A percentile compares a stretch with the other conserved stretches of the same genome.
Evolutionary conservation across 1,140 invertebrate species (phyloP).

Genomic region (Lucilia sericata): DNA sequence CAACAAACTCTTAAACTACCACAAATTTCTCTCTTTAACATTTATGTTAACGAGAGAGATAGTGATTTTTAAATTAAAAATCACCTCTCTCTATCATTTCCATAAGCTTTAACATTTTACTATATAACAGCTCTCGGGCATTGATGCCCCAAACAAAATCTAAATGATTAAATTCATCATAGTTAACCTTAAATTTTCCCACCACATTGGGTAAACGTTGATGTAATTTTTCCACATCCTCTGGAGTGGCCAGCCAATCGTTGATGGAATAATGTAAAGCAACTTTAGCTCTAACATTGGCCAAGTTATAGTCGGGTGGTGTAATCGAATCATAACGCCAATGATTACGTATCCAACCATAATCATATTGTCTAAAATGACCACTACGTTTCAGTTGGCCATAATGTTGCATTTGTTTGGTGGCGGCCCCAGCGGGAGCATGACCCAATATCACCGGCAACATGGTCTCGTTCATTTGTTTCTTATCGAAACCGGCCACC

Average conservation of each 20-base stretch:
- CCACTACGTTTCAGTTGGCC: constrained; percentile 72
- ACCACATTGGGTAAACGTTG: constrained; percentile 67
- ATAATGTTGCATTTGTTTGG: constrained; percentile 81
- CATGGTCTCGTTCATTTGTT: constrained; percentile 74
- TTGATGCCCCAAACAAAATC: constrained; percentile 72
- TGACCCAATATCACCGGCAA: constrained; percentile 81
- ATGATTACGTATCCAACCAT: constrained; percentile 67
- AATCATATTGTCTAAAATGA: constrained; percentile 69
- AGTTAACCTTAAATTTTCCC: constrained; percentile 66
- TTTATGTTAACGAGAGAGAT: too few relatives aligned
- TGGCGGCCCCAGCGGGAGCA: constrained; percentile 81
- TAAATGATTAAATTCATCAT: constrained; percentile 71
- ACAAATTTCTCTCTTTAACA: not conserved
- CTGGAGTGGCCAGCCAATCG: constrained; percentile 73
- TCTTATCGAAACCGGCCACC: constrained; percentile 70
- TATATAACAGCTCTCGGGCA: constrained; percentile 67
- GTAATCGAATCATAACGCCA: constrained; percentile 67
- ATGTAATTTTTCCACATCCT: constrained; percentile 68
- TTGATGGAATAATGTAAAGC: constrained; percentile 75
- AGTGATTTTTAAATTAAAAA: not conserved
- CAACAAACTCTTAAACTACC: not conserved
- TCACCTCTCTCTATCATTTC: constrained; percentile 48
- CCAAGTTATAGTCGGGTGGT: constrained; percentile 75
- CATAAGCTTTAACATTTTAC: constrained; percentile 67
- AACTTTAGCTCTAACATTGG: constrained; percentile 73